Evolutionary conservation across 2,888 invertebrate species (phyloP), one percentile per base, ranked within the genome.

Genomic region (Ophion obscuratus): DNA sequence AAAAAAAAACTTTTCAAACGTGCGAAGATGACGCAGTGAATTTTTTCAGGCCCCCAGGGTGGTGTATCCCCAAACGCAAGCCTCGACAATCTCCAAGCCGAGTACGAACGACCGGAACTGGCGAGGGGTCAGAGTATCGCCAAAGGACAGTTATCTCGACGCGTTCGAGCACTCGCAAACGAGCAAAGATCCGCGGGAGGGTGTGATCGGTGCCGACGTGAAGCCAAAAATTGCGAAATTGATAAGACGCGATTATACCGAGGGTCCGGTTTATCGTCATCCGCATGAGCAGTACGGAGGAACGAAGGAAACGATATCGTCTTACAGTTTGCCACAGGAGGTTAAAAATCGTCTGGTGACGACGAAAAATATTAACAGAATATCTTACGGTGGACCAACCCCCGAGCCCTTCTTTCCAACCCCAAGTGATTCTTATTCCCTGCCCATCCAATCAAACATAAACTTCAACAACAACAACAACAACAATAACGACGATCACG

Each of bases 111-210:
- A 87, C 24, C 68, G 67, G 3, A 81, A 87, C 31, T 87, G 84
- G 84, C 87, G 81, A n/a, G 87, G 70, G 7, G 81, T 89, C 0
- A 89, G 87, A 68, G 59, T 84, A 0, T 86, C 88, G 9, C 44
- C 88, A n/a, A 89, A 81, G 10, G 96, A 97, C 92, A 96, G 96
- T 2, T 97, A 96, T 90, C 92, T 97, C 88, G 96, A 96, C 64
- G 96, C 96, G 2, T 95, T 96, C 89, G 95, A 95, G 7, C 95
- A 96, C 89, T 96, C 96, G 90, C 92, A 95, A 92, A 91, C 95
- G 93, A 93, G 95, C 94, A 88, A 95, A 94, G 92, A 92, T 75
- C 87, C 88, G 4, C 88, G 89, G 4, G 90, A 92, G 57, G 90
- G 88, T 0, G 44, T 91, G 17, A 85, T 91, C 1, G 83, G 75